A percentile compares a stretch with the other conserved stretches of the same genome.
Conservation (phyloP, 2,888 invertebrate species). For the Tortricodes alternella region DNA sequence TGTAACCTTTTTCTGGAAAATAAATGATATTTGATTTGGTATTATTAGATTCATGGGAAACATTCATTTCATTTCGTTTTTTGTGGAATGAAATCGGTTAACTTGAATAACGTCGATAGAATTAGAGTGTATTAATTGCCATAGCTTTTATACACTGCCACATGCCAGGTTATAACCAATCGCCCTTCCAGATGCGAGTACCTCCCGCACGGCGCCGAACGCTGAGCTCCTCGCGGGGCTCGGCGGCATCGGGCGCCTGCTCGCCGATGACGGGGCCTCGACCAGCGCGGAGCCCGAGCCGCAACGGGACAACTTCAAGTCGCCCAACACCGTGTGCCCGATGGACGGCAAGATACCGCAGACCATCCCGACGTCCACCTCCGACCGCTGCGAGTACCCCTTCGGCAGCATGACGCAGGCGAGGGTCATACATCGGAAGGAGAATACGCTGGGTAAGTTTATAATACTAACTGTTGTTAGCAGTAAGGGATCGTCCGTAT, state of each 20-base stretch:
- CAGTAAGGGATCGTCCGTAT: no score
- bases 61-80: no score
- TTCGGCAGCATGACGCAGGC: conserved; percentile 96
- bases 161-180: no score
- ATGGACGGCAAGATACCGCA: conserved; percentile 88
- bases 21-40: no score
- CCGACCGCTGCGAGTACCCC: conserved; percentile 87
- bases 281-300: conserved; percentile 62
- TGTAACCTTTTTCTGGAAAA: no score
- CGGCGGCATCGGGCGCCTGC: conserved; percentile 66
- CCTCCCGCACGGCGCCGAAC: conserved; percentile 60
- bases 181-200: conserved; percentile 62
- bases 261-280: conserved; percentile 52
- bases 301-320: conserved; percentile 84
- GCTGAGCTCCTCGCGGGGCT: conserved; percentile 66
- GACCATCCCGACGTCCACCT: conserved; percentile 77
- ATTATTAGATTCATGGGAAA: no score
- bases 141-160: no score
- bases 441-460: conserved; percentile 76
- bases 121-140: no score
- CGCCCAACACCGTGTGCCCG: conserved; percentile 94
- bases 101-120: no score
- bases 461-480: no score
- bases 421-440: conserved; percentile 91
- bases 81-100: no score